Base-by-base conservation (phyloP, 2,113 vertebrate species). In the Eurypyga helias region DNA sequence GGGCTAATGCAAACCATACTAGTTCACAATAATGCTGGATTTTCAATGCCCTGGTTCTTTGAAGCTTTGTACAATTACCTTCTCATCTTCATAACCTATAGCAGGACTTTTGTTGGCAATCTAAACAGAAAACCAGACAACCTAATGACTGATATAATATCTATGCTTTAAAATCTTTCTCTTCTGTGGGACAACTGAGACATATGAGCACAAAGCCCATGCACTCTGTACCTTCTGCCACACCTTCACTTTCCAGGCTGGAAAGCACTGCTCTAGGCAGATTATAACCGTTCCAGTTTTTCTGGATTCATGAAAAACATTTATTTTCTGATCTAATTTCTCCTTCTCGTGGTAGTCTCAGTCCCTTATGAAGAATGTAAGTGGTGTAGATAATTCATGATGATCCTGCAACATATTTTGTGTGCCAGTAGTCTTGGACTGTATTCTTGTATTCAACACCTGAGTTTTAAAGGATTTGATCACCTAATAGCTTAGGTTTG, bases 201-300 rank as follows among this genome's bases (percentile, higher is more conserved):
- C 10, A 70, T 23, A 55, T 2, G 6, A 67, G 58, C 12, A 36
- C 0, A 12, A 78, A 78, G 7, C 9, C 6, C 64, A 26, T 17
- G 11, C 8, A 24, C 7, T 49, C 3, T 14, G 9, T 21, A 17
- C 1, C 2, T 8, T 9, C 5, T 64, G 2, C 4, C 7, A 8
- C 11, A 48, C 25, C 8, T 71, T 87, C 78, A 43, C 29, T 52
- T 83, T 81, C 12, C 64, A 57, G 31, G 12, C 12, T 76, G 57
- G 16, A 85, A 75, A 89, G 1, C 46, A 55, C 7, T 46, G 15
- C 4, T 49, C 9, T 71, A 61, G 28, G 15, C 3, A 78, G 33
- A 78, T 51, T 55, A 26, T 60, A 49, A 43, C 11, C 29, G 11
- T 18, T 41, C 10, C 9, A 33, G 2, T 19, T 80, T 90, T 88